Evolutionary conservation across 2,113 vertebrate genomes (phyloP), one percentile per base, ranked within the genome.

Genomic region (Tauraco erythrolophus): DNA sequence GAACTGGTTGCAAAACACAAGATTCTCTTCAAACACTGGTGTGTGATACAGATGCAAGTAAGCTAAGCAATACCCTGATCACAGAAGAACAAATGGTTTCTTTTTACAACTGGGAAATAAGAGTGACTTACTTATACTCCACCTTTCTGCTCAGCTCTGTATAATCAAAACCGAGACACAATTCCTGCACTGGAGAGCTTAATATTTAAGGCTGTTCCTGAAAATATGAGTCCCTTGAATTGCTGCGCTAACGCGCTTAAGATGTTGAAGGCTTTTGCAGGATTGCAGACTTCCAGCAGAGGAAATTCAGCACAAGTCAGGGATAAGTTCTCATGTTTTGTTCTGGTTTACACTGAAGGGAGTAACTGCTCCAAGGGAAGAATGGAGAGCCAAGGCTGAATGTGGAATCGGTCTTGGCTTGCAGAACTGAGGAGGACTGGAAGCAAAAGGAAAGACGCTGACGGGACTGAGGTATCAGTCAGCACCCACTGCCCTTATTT

Each of bases 211-310:
- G 16, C 48, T 19, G 3, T 46, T 80, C 57, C 62, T 48, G 23
- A 37, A 53, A 87, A 56, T 5, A 37, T 5, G 17, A 56, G 66
- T 5, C 10, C 46, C 17, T 33, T 14, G 68, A 33, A n/a, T 39
- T 0, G 0, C 57, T 37, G 39, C 19, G 45, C 31, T 80, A 4
- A 4, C 41, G 57, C 3, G 0, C 33, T 24, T 3, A 1, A 51
- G 46, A 7, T 1, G 10, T 8, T 21, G 43, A 19, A 41, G 53
- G 79, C 39, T 53, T 46, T 27, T 27, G 33, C 17, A 72, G 79
- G 48, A 68, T 41, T 30, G 35, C 14, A 19, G 3, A 0, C 17
- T 51, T 48, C 19, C 53, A 53, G 53, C 0, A 0, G 33, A 81
- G 53, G 62, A 24, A 77, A 66, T 28, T 7, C 14, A 18, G 69